Evolutionary conservation across 2,888 invertebrate species (phyloP).

Genomic region (Pecten maximus): DNA sequence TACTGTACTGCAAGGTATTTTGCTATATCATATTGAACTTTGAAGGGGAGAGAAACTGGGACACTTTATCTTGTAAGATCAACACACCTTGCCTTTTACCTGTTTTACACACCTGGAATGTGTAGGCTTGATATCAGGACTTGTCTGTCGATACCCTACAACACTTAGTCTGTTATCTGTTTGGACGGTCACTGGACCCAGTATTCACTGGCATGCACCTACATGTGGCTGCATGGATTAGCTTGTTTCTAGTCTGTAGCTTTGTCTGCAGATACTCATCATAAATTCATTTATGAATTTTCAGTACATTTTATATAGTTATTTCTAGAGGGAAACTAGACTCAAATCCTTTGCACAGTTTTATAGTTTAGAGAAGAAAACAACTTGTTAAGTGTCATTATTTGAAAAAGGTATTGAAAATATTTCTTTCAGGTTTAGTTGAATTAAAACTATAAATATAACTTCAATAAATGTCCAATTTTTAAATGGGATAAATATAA

Average conservation of each 20-base stretch:
- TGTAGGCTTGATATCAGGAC: constrained; percentile 11
- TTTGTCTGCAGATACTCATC: neutral
- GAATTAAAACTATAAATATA: too few relatives aligned
- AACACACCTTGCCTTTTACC: constrained; percentile 24
- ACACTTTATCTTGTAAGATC: constrained; percentile 34
- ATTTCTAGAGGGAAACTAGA: neutral
- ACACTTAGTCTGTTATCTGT: constrained; percentile 7
- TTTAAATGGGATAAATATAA: too few relatives aligned
- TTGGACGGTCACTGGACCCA: neutral
- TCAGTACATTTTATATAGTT: neutral
- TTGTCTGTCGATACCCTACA: neutral
- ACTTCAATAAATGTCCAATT: too few relatives aligned
- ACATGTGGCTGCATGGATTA: constrained; percentile 20
- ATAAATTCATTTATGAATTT: neutral
- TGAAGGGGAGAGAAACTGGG: neutral
- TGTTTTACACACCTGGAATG: constrained; percentile 32
- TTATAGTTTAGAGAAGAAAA: too few relatives aligned
- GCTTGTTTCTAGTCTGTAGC: neutral
- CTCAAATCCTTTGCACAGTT: neutral
- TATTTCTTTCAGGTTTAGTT: too few relatives aligned
- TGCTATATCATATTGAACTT: constrained; percentile 17
- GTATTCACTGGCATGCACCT: constrained; percentile 27
- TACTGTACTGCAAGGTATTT: neutral
- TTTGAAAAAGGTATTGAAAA: too few relatives aligned
- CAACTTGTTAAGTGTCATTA: too few relatives aligned